Conservation (phyloP, 2,797 vertebrate species). For the Enteromius radiatus region DNA sequence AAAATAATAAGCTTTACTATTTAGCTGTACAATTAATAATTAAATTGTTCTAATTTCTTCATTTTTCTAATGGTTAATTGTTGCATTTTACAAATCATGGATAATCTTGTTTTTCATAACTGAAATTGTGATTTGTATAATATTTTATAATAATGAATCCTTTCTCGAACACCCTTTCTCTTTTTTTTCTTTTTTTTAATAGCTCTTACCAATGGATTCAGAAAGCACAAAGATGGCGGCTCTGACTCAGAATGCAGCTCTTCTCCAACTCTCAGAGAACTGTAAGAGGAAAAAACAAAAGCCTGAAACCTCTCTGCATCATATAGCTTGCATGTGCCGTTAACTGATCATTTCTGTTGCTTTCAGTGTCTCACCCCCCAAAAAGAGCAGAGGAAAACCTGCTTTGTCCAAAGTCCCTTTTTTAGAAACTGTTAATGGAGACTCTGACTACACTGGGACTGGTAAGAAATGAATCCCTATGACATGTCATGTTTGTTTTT, state of each 20-base stretch:
- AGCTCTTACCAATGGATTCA: constrained; percentile 91
- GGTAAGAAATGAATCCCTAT: constrained; percentile 42
- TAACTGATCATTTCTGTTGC: constrained; percentile 1
- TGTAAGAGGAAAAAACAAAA: constrained; percentile 74
- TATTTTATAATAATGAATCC: background rate
- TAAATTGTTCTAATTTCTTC: background rate
- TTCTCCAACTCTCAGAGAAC: constrained; percentile 82
- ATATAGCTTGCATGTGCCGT: background rate
- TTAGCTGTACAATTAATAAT: background rate
- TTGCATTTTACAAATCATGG: no score
- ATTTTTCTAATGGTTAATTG: no score
- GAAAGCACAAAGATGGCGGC: constrained; percentile 80
- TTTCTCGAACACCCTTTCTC: constrained; percentile 6
- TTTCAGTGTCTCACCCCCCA: constrained; percentile 79
- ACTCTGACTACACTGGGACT: constrained; percentile 82
- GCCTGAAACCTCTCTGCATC: background rate
- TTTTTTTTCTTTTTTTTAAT: constrained; percentile 59
- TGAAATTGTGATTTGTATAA: no score
- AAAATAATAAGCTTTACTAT: background rate
- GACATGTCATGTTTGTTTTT: background rate
- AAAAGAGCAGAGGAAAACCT: constrained; percentile 86
- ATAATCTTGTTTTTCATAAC: no score
- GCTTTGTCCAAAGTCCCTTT: constrained; percentile 84
- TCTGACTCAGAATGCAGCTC: constrained; percentile 86
- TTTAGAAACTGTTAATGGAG: constrained; percentile 88